Percentiles rank a stretch among this genome's conserved stretches.
Evolutionary conservation across 2,113 vertebrate genomes (phyloP).

Genomic region (Echinops telfairi): DNA sequence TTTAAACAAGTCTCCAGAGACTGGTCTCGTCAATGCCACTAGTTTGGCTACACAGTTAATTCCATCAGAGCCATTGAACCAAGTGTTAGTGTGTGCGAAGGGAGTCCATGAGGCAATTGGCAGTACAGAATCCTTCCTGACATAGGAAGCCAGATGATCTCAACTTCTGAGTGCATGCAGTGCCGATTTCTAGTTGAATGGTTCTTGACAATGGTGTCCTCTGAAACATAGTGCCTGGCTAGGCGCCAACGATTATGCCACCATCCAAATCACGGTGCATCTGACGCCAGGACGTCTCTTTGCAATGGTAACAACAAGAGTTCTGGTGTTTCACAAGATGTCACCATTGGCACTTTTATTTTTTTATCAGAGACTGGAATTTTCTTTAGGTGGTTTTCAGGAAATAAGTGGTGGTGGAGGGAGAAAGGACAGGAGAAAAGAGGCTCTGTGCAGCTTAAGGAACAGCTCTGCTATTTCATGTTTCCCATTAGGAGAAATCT

Average conservation of each 20-base stretch:
- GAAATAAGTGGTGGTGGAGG: slow-evolving; percentile 15
- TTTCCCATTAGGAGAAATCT: slow-evolving; percentile 50
- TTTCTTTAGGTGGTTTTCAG: slow-evolving; percentile 56
- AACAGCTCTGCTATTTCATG: slow-evolving; percentile 49
- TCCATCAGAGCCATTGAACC: slow-evolving; percentile 74
- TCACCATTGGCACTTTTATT: slow-evolving; percentile 62
- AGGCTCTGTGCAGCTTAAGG: neutral
- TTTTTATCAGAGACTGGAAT: slow-evolving; percentile 62
- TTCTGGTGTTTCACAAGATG: slow-evolving; percentile 76
- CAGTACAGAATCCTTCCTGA: slow-evolving; percentile 71
- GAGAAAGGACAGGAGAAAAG: neutral
- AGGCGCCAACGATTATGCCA: slow-evolving; percentile 71
- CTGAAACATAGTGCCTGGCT: slow-evolving; percentile 77
- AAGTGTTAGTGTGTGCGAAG: slow-evolving; percentile 43
- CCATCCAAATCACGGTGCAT: slow-evolving; percentile 73
- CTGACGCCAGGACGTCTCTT: slow-evolving; percentile 69
- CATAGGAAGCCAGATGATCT: slow-evolving; percentile 69
- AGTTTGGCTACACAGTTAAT: slow-evolving; percentile 70
- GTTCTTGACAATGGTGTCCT: slow-evolving; percentile 76
- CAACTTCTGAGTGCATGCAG: slow-evolving; percentile 71
- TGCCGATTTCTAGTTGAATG: slow-evolving; percentile 75
- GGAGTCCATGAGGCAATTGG: slow-evolving; percentile 67
- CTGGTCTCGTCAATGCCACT: slow-evolving; percentile 50
- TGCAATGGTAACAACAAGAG: slow-evolving; percentile 65
- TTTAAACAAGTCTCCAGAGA: slow-evolving; percentile 59